phyloP scores from a whole-genome alignment of 2,888 invertebrate species.

The Papilio elwesi region DNA sequence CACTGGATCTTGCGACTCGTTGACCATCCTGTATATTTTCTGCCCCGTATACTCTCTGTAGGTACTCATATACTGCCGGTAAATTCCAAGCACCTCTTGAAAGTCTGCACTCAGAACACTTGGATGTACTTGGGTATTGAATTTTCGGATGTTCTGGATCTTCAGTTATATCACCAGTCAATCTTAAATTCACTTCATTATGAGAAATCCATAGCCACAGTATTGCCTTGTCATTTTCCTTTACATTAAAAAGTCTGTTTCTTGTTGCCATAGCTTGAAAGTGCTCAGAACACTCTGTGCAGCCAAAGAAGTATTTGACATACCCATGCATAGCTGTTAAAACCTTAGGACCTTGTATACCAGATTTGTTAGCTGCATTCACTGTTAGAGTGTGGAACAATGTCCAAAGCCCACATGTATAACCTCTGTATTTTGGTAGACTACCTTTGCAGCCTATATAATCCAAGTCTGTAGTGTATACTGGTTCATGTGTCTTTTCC shows the following conservation, averaged over 20 bases:
- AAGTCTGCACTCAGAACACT: slow-evolving; percentile 88
- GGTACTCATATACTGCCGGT: slow-evolving; percentile 85
- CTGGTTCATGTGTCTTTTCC: slow-evolving; percentile 82
- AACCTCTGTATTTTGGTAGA: slow-evolving; percentile 89
- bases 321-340: slow-evolving; percentile 94
- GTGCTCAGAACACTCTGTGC: slow-evolving; percentile 94
- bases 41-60: slow-evolving; percentile 79
- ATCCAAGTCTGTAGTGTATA: slow-evolving; percentile 79
- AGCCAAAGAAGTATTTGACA: slow-evolving; percentile 96
- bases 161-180: slow-evolving; percentile 94
- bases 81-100: slow-evolving; percentile 85
- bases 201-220: slow-evolving; percentile 98
- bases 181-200: slow-evolving; percentile 95
- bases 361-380: slow-evolving; percentile 84
- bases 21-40: slow-evolving; percentile 60
- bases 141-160: slow-evolving; percentile 95
- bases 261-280: slow-evolving; percentile 93
- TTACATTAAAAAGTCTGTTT: slow-evolving; percentile 88
- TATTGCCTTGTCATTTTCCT: slow-evolving; percentile 89
- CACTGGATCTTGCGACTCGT: slow-evolving; percentile 53
- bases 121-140: slow-evolving; percentile 90
- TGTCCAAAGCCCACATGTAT: slow-evolving; percentile 97
- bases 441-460: slow-evolving; percentile 95
- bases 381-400: slow-evolving; percentile 96
- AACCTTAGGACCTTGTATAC: slow-evolving; percentile 86